Percentiles rank a stretch among this genome's conserved stretches.
These are phyloP conservation scores for Alca torda DNA, from an alignment of 2,797 vertebrate genomes.

Conservation along the genomic window DNA sequence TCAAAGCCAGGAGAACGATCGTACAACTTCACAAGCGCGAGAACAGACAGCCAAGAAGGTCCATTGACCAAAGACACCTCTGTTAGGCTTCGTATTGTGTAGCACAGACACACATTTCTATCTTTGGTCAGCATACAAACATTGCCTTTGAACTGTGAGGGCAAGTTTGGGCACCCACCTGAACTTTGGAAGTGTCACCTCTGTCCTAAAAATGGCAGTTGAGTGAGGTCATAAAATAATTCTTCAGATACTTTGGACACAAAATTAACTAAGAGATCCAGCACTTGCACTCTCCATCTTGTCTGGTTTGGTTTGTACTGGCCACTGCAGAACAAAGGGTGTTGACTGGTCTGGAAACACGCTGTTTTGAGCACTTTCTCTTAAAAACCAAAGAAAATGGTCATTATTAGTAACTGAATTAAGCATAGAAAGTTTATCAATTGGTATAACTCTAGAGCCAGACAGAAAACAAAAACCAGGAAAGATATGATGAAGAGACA, in stretches of 20 bases:
- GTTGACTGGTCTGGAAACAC: neutral
- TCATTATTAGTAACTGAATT: neutral
- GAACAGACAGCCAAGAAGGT: neutral
- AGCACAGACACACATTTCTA: neutral
- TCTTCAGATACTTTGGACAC: neutral
- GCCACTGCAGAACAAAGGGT: neutral
- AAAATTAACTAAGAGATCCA: neutral
- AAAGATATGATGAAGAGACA: neutral
- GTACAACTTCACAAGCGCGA: neutral
- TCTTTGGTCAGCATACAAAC: neutral
- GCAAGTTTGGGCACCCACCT: neutral
- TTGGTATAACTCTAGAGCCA: neutral
- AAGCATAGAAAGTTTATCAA: neutral
- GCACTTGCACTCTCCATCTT: neutral
- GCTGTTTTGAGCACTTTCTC: neutral
- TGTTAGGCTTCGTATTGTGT: neutral
- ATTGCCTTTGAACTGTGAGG: neutral
- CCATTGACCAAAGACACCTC: neutral
- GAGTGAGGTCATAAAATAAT: neutral
- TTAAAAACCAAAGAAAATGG: neutral
- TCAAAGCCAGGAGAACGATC: neutral
- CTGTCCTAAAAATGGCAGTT: neutral
- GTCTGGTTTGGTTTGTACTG: neutral
- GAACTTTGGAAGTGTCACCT: neutral
- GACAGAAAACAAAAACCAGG: neutral